Evolutionary conservation across 2,888 invertebrate genomes (phyloP), one percentile per base, ranked within the genome.

Genomic region (Parnassius apollo): DNA sequence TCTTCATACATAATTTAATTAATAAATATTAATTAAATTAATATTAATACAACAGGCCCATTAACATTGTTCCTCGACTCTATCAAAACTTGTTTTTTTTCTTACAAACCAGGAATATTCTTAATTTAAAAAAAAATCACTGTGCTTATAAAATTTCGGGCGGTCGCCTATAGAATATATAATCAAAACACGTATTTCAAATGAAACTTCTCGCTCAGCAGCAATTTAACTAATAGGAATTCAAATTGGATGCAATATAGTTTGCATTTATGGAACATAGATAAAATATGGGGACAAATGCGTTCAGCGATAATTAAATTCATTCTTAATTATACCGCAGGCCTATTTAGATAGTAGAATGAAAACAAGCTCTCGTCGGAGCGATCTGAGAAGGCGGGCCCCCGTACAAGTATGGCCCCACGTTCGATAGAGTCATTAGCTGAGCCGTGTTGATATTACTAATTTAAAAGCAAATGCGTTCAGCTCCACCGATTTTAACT

Each of bases 371-470:
- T 48, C 42, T 11, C n/a, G 51, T 13, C 13, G 44, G 13, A 48
- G 22, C 53, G 48, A 25, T 35, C 42, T 25, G 44, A 49, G 62
- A 56, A 61, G 65, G 68, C 67, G 64, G 65, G 45, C 65, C 61
- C 54, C 42, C 2, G 8, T n/a, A 49, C 49, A 18, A 49, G 13
- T 49, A 13, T 49, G 44, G 57, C 52, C 59, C 59, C 66, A 57
- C 65, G 62, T 60, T 69, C 65, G 73, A 76, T 76, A 73, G 67
- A 81, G 71, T 73, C 75, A 74, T 75, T 75, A 77, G 68, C 69
- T 63, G 61, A 13, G 67, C 53, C 42, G 42, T 72, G 71, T 77
- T 74, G 69, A 69, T 70, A 66, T 65, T 70, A 70, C 65, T 67
- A 68, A 66, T 74, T 76, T 67, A 66, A 68, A 58, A n/a, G 59